A percentile compares a stretch with the other conserved stretches of the same genome.
Conservation (phyloP, 1,140 invertebrate genomes). For the Aradophagus sp. region DNA sequence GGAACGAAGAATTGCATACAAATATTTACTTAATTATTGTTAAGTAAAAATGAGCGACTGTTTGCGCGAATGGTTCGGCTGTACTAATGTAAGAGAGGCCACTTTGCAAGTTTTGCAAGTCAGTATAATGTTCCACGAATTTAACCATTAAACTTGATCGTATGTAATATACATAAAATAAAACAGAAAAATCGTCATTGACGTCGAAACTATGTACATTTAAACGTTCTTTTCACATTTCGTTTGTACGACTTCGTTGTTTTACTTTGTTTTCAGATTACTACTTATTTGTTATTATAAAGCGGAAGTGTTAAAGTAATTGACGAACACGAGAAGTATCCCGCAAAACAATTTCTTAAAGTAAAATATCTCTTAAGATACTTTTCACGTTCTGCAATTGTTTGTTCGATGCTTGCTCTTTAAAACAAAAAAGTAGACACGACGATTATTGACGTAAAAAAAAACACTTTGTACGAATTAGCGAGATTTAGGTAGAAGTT, state of each 20-base stretch:
- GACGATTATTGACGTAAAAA: too few species aligned
- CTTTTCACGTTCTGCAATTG: too few species aligned
- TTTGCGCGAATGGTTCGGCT: slow-evolving; percentile 47
- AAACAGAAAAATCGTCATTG: slow-evolving; percentile 32
- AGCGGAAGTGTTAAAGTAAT: too few species aligned
- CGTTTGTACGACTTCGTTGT: slow-evolving; percentile 1
- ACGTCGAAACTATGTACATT: slow-evolving; percentile 30
- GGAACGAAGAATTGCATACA: slow-evolving; percentile 61
- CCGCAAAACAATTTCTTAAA: too few species aligned
- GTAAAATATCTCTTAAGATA: too few species aligned
- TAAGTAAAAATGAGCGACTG: slow-evolving; percentile 41
- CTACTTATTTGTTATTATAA: too few species aligned
- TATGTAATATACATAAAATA: slow-evolving; percentile 46
- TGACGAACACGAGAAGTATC: too few species aligned
- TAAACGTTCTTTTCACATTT: slow-evolving; percentile 31
- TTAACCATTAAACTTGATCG: slow-evolving; percentile 23
- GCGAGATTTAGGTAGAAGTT: slow-evolving; percentile 26
- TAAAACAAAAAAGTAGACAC: too few species aligned
- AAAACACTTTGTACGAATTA: slow-evolving; percentile 37
- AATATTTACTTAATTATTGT: slow-evolving; percentile 73
- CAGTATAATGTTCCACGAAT: slow-evolving; percentile 19
- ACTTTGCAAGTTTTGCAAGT: slow-evolving; percentile 19
- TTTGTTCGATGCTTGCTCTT: too few species aligned
- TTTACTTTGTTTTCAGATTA: slow-evolving; percentile 8
- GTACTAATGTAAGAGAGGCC: slow-evolving; percentile 56